Conservation (phyloP, 2,797 vertebrate genomes). For the Urophycis tenuis region DNA sequence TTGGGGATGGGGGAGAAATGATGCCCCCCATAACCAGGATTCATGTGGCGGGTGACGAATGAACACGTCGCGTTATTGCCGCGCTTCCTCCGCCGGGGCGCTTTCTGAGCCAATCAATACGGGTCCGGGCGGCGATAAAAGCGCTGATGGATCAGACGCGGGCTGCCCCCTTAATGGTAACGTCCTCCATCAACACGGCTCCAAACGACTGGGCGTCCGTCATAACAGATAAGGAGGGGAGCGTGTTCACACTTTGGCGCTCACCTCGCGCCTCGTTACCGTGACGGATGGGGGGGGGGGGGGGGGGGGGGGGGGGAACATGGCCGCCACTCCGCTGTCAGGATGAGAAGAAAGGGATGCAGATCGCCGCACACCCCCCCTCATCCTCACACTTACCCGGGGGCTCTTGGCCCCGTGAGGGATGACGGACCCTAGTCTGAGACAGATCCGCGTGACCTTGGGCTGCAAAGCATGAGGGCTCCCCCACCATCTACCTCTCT, state of each 20-base stretch:
- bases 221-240: conserved; percentile 66
- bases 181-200: conserved; percentile 70
- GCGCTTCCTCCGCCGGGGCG: conserved; percentile 63
- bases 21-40: conserved; percentile 68
- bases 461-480: conserved; percentile 41
- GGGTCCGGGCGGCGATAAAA: conserved; percentile 64
- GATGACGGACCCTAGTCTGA: conserved; percentile 49
- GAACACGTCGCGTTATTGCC: conserved; percentile 59
- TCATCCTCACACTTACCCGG: conserved; percentile 55
- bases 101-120: conserved; percentile 73
- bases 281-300: conserved; percentile 61
- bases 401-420: conserved; percentile 51
- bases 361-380: conserved; percentile 45
- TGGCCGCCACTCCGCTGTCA: conserved; percentile 59
- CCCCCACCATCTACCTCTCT: no score
- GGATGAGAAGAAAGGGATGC: conserved; percentile 54
- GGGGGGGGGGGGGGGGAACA: no score
- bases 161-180: conserved; percentile 63
- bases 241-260: conserved; percentile 57
- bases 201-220: conserved; percentile 64
- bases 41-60: conserved; percentile 65
- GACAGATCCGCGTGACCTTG: conserved; percentile 64
- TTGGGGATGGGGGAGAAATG: conserved; percentile 46
- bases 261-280: conserved; percentile 56
- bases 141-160: conserved; percentile 67